Evolutionary conservation across 2,888 invertebrate genomes (phyloP), one percentile per base, ranked within the genome.

Genomic region (Halictus quadricinctus): DNA sequence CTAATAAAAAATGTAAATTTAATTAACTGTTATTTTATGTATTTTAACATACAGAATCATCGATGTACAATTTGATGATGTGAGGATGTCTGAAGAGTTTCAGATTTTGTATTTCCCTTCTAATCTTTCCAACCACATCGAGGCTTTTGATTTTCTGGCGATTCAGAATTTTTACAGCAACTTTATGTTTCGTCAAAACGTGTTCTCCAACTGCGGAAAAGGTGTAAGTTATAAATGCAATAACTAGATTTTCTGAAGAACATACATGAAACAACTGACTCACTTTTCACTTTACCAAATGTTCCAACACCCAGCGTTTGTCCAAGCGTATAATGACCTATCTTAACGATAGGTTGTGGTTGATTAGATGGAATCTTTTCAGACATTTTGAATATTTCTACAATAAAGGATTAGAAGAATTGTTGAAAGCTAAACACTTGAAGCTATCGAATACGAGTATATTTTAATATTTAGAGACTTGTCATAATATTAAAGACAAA

Each of bases 71-170:
- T 95, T 99, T 99, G 88, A 99, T 99, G 91, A 99, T 99, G 95
- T 99, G 99, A 7, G 99, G 99, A 96, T 99, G 99, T 89, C 99
- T 96, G 94, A 99, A 99, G n/a, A 99, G 96, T 94, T 99, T 99
- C 58, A 99, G 96, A 95, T 99, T 99, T 95, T 99, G 99, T 93
- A 99, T 99, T 95, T 99, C 99, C 79, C 99, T 96, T 83, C 99
- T 96, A 91, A 99, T 99, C 95, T 99, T 99, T 3, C 99, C 99
- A 46, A 99, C 99, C 7, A 99, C 99, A 96, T 99, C 99, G 21
- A 99, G 96, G 91, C 98, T 99, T 95, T 99, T 99, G 87, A 99
- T 99, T 95, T 99, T 99, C 94, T 99, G 98, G 66, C 99, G 96
- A 95, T 99, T 99, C 72, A 99, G 95, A 89, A 99, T 99, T 95